A percentile compares a stretch with the other conserved stretches of the same genome.
Evolutionary conservation across 1,140 invertebrate species (phyloP).

Genomic region (Chironomus tepperi): DNA sequence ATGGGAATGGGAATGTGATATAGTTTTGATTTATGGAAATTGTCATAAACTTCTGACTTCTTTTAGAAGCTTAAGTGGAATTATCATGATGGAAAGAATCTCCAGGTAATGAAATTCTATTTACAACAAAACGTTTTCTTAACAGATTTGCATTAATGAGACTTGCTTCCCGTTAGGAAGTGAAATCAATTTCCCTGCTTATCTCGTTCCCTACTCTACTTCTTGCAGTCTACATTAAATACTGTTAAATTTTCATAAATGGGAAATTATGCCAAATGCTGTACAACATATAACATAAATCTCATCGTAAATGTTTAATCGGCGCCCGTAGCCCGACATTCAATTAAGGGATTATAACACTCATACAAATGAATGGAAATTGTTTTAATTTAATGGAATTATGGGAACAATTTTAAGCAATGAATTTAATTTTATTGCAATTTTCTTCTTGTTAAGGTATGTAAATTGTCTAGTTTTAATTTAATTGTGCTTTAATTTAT

Average conservation of each 20-base stretch:
- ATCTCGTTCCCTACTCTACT: background rate
- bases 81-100: background rate
- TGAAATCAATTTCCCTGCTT: background rate
- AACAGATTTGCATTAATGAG: slow-evolving; percentile 2
- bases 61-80: background rate
- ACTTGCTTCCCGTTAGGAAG: background rate
- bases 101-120: background rate
- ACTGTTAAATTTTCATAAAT: background rate
- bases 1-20: no score
- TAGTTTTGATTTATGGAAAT: background rate
- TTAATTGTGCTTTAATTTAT: no score
- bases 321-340: background rate
- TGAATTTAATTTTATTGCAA: background rate
- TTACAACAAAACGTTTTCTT: background rate
- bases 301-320: background rate
- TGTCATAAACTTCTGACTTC: background rate
- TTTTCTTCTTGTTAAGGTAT: no score
- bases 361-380: background rate
- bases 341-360: background rate
- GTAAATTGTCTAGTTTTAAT: no score
- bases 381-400: background rate
- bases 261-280: background rate
- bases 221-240: background rate
- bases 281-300: background rate
- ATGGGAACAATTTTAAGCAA: background rate